Conservation (phyloP, 2,113 vertebrate species). For the Raphicerus campestris region DNA sequence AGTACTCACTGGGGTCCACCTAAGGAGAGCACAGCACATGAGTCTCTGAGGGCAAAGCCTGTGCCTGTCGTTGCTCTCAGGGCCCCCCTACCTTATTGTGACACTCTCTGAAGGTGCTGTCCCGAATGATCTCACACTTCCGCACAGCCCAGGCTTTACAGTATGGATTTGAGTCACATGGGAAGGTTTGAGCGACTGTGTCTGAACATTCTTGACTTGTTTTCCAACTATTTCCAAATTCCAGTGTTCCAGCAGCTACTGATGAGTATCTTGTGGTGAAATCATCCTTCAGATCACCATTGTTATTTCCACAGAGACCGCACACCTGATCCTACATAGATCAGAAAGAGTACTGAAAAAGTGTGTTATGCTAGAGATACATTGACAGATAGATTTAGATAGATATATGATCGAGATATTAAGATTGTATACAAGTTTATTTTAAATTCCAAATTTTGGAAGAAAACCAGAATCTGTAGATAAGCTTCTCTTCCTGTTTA, state of each 20-base stretch:
- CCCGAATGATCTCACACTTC: slow-evolving; percentile 84
- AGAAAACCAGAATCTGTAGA: neutral
- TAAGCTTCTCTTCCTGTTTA: neutral
- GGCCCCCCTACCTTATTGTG: slow-evolving; percentile 80
- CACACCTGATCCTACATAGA: slow-evolving; percentile 80
- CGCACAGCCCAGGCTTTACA: slow-evolving; percentile 85
- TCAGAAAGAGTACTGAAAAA: neutral
- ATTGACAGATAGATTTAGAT: neutral
- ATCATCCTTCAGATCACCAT: slow-evolving; percentile 86
- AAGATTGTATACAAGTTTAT: neutral
- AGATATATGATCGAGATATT: neutral
- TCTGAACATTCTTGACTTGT: slow-evolving; percentile 80
- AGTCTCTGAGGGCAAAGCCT: neutral
- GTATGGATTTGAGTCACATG: slow-evolving; percentile 86
- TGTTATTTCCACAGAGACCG: slow-evolving; percentile 91
- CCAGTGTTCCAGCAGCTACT: slow-evolving; percentile 68
- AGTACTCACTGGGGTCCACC: slow-evolving; percentile 86
- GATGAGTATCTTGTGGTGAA: slow-evolving; percentile 78
- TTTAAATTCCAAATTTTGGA: neutral
- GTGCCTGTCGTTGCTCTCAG: rapidly evolving
- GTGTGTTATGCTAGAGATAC: neutral
- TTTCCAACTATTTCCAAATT: slow-evolving; percentile 90
- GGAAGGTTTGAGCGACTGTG: slow-evolving; percentile 80
- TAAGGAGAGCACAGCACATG: slow-evolving; percentile 50
- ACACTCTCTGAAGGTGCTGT: slow-evolving; percentile 82